Conservation (phyloP, 1,140 invertebrate genomes). For the Gerris buenoi region DNA sequence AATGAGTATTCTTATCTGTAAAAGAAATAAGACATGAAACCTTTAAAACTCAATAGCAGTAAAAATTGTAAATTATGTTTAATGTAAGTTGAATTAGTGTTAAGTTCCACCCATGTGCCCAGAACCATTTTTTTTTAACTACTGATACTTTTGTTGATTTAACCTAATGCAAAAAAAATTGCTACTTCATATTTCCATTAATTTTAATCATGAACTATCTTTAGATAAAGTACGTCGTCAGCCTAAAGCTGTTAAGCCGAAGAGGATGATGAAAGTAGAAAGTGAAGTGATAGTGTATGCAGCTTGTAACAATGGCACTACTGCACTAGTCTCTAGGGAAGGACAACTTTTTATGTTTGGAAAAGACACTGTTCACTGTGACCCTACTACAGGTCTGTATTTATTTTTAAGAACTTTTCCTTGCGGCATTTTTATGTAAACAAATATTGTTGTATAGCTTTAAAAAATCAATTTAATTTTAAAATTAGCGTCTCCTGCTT, state of each 20-base stretch:
- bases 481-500: too few relatives aligned
- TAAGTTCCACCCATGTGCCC: too few relatives aligned
- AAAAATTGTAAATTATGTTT: too few relatives aligned
- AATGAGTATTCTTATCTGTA: too few relatives aligned
- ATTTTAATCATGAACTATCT: constrained; percentile 8
- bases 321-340: constrained; percentile 74
- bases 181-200: not conserved
- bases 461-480: too few relatives aligned
- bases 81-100: too few relatives aligned
- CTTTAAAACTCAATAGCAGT: too few relatives aligned
- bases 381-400: constrained; percentile 45
- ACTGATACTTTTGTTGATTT: not conserved
- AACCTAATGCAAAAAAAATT: not conserved
- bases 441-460: too few relatives aligned
- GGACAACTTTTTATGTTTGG: constrained; percentile 86
- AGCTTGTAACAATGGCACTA: constrained; percentile 88
- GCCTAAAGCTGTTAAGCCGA: constrained; percentile 79
- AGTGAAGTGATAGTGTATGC: constrained; percentile 63
- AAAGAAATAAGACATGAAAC: too few relatives aligned
- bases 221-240: constrained; percentile 64
- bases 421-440: too few relatives aligned
- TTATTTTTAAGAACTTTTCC: not conserved
- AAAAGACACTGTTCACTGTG: constrained; percentile 82
- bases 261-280: constrained; percentile 82
- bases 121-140: not conserved